A percentile compares a stretch with the other conserved stretches of the same genome.
These are phyloP conservation scores for Gibbula magus DNA, from an alignment of 2,888 invertebrate genomes.

Conservation along the genomic window DNA sequence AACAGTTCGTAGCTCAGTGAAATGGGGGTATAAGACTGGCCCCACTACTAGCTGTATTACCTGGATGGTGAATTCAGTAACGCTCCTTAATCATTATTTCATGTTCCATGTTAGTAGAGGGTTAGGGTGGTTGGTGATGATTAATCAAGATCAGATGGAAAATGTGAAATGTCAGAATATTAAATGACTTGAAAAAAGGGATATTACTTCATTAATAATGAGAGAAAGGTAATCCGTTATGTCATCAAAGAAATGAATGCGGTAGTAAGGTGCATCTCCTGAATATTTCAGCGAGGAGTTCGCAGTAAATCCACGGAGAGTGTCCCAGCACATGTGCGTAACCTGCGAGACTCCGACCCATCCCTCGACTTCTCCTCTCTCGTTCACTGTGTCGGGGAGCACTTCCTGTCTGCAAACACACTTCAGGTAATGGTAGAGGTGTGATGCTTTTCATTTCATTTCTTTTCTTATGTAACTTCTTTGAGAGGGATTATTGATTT, in stretches of 20 bases:
- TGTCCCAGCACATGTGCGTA: conserved; percentile 87
- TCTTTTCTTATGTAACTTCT: background rate
- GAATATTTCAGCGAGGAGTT: conserved; percentile 83
- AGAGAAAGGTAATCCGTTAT: background rate
- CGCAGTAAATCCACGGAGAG: conserved; percentile 91
- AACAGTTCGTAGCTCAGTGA: too few relatives aligned
- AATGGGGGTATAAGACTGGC: too few relatives aligned
- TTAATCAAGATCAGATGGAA: background rate
- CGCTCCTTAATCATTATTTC: too few relatives aligned
- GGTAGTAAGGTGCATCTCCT: too few relatives aligned
- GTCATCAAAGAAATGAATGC: background rate
- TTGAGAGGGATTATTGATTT: background rate
- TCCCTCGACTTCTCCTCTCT: conserved; percentile 84
- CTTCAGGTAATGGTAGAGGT: conserved; percentile 23
- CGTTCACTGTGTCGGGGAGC: conserved; percentile 87
- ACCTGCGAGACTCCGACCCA: conserved; percentile 86
- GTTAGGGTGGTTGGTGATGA: too few relatives aligned
- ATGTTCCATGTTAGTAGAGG: too few relatives aligned
- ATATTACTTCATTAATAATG: background rate
- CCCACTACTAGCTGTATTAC: too few relatives aligned
- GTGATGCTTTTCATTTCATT: background rate
- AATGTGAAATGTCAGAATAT: background rate
- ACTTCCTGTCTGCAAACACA: conserved; percentile 79
- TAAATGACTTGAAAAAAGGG: background rate
- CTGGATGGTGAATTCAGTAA: too few relatives aligned